A percentile compares a stretch with the other conserved stretches of the same genome.
phyloP scores from a whole-genome alignment of 2,888 invertebrate species.

The Plebejus anna region DNA sequence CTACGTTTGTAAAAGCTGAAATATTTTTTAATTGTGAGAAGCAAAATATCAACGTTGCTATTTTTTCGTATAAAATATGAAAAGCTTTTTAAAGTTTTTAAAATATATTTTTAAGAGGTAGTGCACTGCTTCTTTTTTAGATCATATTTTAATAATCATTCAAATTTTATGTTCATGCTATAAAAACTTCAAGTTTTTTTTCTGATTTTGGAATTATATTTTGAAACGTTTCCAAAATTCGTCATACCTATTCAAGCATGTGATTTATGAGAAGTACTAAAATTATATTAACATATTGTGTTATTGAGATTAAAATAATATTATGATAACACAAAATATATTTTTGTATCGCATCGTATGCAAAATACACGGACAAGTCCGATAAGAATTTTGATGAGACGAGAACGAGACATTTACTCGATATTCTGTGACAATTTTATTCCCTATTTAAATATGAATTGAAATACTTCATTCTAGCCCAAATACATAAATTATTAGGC shows the following conservation, averaged over 20 bases:
- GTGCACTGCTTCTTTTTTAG: too few relatives aligned
- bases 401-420: background rate
- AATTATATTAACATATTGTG: background rate
- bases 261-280: background rate
- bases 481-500: background rate
- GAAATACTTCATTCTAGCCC: background rate
- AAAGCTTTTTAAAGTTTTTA: too few relatives aligned
- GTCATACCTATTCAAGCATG: background rate
- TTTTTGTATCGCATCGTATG: background rate
- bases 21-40: too few relatives aligned
- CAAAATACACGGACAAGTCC: background rate
- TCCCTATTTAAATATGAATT: background rate
- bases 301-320: background rate
- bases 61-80: too few relatives aligned
- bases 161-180: too few relatives aligned
- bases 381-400: background rate
- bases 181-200: too few relatives aligned
- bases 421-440: slow-evolving; percentile 1
- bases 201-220: too few relatives aligned
- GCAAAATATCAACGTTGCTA: too few relatives aligned
- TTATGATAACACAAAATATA: too few relatives aligned
- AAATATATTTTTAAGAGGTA: too few relatives aligned
- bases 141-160: too few relatives aligned
- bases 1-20: too few relatives aligned
- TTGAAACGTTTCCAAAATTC: background rate